Evolutionary conservation across 2,888 invertebrate species (phyloP).

Genomic region (Cantharis rustica): DNA sequence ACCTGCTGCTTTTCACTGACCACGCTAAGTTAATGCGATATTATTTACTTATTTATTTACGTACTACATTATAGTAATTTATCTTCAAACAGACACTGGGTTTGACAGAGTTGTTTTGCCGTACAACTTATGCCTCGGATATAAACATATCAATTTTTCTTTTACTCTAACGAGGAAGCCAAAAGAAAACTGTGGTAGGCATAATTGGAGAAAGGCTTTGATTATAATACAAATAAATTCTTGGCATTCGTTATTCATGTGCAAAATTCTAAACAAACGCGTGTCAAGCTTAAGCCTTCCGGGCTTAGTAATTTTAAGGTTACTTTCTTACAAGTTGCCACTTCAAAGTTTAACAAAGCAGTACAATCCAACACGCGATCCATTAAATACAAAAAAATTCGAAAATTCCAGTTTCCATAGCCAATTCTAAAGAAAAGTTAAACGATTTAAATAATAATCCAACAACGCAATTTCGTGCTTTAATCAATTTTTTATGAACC

Average conservation of each 20-base stretch:
- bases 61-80: conserved; percentile 24
- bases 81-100: neutral
- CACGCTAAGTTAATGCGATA: conserved; percentile 26
- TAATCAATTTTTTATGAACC: no score
- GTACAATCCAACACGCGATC: neutral
- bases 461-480: neutral
- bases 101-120: neutral
- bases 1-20: conserved; percentile 17
- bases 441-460: neutral
- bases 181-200: neutral
- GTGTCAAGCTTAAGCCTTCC: neutral
- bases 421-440: neutral
- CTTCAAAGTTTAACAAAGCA: neutral
- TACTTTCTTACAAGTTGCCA: neutral
- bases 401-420: neutral
- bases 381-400: neutral
- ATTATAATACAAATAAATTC: neutral
- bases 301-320: neutral
- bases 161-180: neutral
- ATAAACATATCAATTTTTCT: neutral
- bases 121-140: neutral
- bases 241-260: neutral
- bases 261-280: neutral
- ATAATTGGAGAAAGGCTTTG: neutral
- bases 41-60: conserved; percentile 25